Evolutionary conservation across 1,140 invertebrate genomes (phyloP), one percentile per base, ranked within the genome.

Genomic region (Acromyrmex echinatior): DNA sequence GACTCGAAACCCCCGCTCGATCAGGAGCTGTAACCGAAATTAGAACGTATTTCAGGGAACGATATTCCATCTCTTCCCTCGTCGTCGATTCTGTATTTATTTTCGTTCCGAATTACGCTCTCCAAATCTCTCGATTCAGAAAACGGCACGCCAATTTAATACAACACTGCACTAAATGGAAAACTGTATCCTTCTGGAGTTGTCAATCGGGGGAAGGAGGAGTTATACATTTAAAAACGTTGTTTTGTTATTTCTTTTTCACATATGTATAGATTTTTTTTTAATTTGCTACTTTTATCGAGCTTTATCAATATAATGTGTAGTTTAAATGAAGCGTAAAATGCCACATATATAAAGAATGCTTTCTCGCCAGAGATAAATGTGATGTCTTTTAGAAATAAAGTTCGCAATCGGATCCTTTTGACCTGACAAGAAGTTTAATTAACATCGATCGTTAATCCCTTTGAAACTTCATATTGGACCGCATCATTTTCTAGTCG

Each of bases 51-150:
- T 74, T 74, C 39, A 62, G 68, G 53, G 68, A 74, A 74, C 80
- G 58, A 62, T 73, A 74, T 45, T 58, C 79, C n/a, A 31, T 49
- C 66, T 58, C 35, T 28, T 21, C n/a, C 31, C 35, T 71, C n/a
- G 35, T 62, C 80, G 80, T 74, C 70, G 70, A 84, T 76, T 63
- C 56, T 84, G n/a, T 62, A 62, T 84, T 84, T 84, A 84, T 76
- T 74, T 84, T 35, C 39, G 70, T 74, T 51, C 31, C 35, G 53
- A 49, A 62, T 62, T 45, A 60, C 80, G 25, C 56, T 84, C 25
- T 21, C 58, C 31, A 45, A 70, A 58, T 58, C 66, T 71, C 31
- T 51, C 77, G 49, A 82, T 74, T 70, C 56, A 73, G 56, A 74
- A 45, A 82, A 73, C 25, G n/a, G 56, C 68, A 66, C 18, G 79